Conservation (phyloP, 2,888 invertebrate species). For the Tryphoninae sp. region DNA sequence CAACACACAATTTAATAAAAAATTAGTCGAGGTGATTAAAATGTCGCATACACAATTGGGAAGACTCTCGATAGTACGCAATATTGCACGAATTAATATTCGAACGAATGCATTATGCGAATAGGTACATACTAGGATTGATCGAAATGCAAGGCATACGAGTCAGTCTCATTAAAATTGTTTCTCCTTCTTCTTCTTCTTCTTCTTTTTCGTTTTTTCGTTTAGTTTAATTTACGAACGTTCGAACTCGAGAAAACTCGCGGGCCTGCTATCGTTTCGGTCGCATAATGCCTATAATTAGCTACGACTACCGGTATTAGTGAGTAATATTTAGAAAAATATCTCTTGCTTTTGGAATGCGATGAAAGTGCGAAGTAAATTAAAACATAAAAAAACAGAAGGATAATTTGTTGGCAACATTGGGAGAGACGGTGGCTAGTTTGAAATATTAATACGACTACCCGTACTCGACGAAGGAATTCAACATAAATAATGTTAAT, state of each 20-base stretch:
- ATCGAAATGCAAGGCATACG: constrained; percentile 73
- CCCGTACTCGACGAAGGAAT: constrained; percentile 35
- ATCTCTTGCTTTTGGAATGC: constrained; percentile 47
- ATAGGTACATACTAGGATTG: constrained; percentile 32
- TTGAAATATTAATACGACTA: constrained; percentile 33
- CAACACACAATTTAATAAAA: constrained; percentile 49
- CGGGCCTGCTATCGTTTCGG: not conserved
- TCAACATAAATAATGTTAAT: constrained; percentile 54
- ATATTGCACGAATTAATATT: constrained; percentile 31
- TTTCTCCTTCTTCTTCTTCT: constrained; percentile 34
- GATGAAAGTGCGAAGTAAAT: constrained; percentile 38
- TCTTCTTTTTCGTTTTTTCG: constrained; percentile 6
- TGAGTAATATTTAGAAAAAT: constrained; percentile 58
- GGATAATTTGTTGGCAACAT: constrained; percentile 44
- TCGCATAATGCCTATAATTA: constrained; percentile 14
- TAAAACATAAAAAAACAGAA: constrained; percentile 11
- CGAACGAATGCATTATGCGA: constrained; percentile 21
- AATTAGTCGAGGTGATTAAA: constrained; percentile 45
- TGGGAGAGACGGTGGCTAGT: constrained; percentile 37
- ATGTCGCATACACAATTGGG: constrained; percentile 54
- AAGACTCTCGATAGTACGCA: constrained; percentile 55
- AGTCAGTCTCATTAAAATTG: constrained; percentile 75
- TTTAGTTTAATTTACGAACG: not conserved
- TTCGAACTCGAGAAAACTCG: constrained; percentile 30
- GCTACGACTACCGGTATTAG: constrained; percentile 18